Base-by-base conservation (phyloP, 2,888 invertebrate genomes). In the Torymus texanus region DNA sequence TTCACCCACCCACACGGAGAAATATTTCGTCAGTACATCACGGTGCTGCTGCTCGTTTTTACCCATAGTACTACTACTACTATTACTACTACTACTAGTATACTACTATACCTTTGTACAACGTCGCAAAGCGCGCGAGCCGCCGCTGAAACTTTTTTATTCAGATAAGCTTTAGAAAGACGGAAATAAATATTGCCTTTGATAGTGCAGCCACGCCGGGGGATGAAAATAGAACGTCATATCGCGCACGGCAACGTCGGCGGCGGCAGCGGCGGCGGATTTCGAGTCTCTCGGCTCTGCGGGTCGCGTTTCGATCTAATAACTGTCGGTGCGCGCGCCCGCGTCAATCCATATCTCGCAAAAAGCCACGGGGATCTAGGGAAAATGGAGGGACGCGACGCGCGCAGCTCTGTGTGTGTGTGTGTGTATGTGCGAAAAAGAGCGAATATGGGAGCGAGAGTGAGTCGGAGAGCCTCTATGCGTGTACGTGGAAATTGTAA, bases 171-270 rank as follows among this genome's bases (percentile, higher is more conserved):
- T 65, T 63, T 21, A 50, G 65, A 78, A 75, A 71, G 78, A 63
- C 51, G 59, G 70, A 81, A 78, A 75, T 80, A 80, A 80, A 78
- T 78, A 80, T 80, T 78, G 71, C 61, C 71, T 63, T 67, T 70
- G 78, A 80, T 66, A 67, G 73, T 41, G 63, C 50, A 16, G n/a
- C n/a, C 50, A 24, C 24, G 21, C 3, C 61, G 12, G 12, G 55
- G 12, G 16, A 65, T 75, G 79, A 75, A 79, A 75, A 72, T 79
- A 72, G 66, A 66, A 65, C 71, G 70, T 75, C 66, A 71, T 72
- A 71, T 79, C 55, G 74, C 13, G 13, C 74, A 55, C 51, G 70
- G 59, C 72, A 55, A 51, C 66, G 66, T 53, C 67, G 16, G n/a
- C n/a, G 11, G 18, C 55, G 53, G 51, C 62, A 14, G 74, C 29